Base-by-base conservation (phyloP, 2,888 invertebrate species). In the Plebejus anna region DNA sequence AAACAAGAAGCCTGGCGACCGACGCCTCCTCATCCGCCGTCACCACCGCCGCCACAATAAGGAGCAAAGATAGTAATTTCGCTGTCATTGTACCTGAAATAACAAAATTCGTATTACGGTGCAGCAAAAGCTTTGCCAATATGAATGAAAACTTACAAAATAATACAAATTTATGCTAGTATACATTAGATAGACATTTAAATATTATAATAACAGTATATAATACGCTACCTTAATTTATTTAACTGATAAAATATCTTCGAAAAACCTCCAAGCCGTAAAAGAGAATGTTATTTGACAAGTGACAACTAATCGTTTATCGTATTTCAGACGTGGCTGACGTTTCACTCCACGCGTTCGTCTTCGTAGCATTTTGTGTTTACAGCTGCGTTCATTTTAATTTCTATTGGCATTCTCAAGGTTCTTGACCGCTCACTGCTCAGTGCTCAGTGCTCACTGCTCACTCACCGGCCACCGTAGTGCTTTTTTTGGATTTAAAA, bases 1-100 rank as follows among this genome's bases (percentile, higher is more conserved):
- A 97, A 38, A 98, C 96, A 79, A 99, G 93, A 75, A 99, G 94
- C 83, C 97, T 95, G 32, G 99, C 98, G 76, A 96, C 95, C 73
- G 96, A 94, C 70, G 96, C 96, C 83, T 97, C 97, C 80, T 96
- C 96, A 78, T 95, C 95, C 71, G 95, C 95, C 78, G 90, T 88
- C 79, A 92, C 93, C 76, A 87, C 89, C 59, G 91, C 88, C 57
- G 92, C 87, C 79, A 95, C 85, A 79, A 94, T 87, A 47, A 95
- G 84, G 61, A 94, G 86, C 78, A 93, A 82, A 36, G 94, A 88
- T 78, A 95, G 82, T 72, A 94, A 84, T 88, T 93, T 94, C 16
- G 87, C 86, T 77, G 88, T 85, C 94, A 94, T 94, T 86, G 80
- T 90, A 82, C 83, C 90, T 90, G 89, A 71, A 71, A 71, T 42